Evolutionary conservation across 1,140 invertebrate genomes (phyloP).

Genomic region (Ceratosolen fusciceps): DNA sequence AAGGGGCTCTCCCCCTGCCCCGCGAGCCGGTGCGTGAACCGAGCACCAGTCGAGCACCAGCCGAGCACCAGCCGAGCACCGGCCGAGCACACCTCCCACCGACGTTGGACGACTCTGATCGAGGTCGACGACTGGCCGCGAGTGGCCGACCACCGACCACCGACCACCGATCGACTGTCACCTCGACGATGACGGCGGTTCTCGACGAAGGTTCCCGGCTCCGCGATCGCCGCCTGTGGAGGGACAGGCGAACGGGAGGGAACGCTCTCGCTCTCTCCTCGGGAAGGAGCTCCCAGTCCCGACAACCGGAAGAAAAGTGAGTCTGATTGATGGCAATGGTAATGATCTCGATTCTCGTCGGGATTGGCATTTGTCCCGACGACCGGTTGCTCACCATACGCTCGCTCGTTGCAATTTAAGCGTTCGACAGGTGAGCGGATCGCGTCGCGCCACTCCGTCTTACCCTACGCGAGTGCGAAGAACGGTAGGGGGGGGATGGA

Average conservation of each 20-base stretch:
- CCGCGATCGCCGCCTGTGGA: too few species aligned
- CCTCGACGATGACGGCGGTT: too few species aligned
- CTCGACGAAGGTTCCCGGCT: too few species aligned
- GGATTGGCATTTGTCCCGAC: too few species aligned
- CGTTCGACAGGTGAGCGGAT: too few species aligned
- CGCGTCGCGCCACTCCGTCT: background rate
- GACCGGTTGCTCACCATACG: too few species aligned
- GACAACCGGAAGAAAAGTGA: slow-evolving; percentile 1
- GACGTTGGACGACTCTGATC: background rate
- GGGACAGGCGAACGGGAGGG: background rate
- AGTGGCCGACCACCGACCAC: too few species aligned
- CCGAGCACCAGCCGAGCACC: background rate
- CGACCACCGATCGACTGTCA: too few species aligned
- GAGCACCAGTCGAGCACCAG: slow-evolving; percentile 66
- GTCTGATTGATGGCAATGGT: background rate
- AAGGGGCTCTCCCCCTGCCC: slow-evolving; percentile 58
- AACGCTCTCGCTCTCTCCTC: background rate
- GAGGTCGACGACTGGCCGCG: slow-evolving; percentile 57
- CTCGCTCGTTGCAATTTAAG: too few species aligned
- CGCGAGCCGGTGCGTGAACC: slow-evolving; percentile 58
- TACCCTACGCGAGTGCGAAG: background rate
- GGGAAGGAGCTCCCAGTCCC: background rate
- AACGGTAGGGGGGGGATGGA: too few species aligned
- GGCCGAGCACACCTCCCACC: background rate
- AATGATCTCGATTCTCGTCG: too few species aligned